A percentile compares a stretch with the other conserved stretches of the same genome.
Conservation (phyloP, 2,888 invertebrate species). For the Taenaris catops region DNA sequence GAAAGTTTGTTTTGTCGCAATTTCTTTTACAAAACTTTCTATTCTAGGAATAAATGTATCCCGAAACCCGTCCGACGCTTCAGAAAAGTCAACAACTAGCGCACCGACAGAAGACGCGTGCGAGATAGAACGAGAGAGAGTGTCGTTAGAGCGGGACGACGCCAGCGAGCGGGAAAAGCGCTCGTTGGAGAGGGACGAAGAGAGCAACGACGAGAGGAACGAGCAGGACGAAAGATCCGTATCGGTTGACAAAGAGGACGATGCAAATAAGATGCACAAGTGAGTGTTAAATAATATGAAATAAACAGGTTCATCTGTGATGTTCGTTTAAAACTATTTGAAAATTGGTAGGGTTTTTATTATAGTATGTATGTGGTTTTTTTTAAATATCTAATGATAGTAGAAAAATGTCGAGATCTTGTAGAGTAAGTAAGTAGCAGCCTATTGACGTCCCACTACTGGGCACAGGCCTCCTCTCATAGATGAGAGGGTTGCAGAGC, state of each 20-base stretch:
- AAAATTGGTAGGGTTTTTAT: too few relatives aligned
- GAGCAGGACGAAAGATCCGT: conserved; percentile 16
- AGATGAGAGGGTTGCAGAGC: too few relatives aligned
- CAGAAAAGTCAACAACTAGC: conserved; percentile 41
- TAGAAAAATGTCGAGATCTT: too few relatives aligned
- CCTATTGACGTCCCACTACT: too few relatives aligned
- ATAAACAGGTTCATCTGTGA: too few relatives aligned
- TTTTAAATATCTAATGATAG: too few relatives aligned
- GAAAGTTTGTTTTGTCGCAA: too few relatives aligned
- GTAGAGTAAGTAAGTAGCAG: too few relatives aligned
- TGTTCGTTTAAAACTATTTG: too few relatives aligned
- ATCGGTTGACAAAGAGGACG: conserved; percentile 9
- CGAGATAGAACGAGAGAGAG: conserved; percentile 29
- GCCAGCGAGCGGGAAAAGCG: conserved; percentile 28
- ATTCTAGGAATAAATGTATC: conserved; percentile 58
- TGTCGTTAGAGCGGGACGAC: conserved; percentile 20
- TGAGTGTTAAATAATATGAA: too few relatives aligned
- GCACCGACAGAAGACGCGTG: conserved; percentile 26
- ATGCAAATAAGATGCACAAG: conserved; percentile 34
- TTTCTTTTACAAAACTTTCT: neutral
- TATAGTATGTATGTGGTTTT: too few relatives aligned
- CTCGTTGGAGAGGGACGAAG: conserved; percentile 29
- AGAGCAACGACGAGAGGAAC: conserved; percentile 16
- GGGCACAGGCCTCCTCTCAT: too few relatives aligned
- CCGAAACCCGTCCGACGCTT: conserved; percentile 67